Evolutionary conservation across 92 coral and sea anemone species (phyloP), one percentile per base, ranked within the genome.

Genomic region (Epizoanthus rinbou): DNA sequence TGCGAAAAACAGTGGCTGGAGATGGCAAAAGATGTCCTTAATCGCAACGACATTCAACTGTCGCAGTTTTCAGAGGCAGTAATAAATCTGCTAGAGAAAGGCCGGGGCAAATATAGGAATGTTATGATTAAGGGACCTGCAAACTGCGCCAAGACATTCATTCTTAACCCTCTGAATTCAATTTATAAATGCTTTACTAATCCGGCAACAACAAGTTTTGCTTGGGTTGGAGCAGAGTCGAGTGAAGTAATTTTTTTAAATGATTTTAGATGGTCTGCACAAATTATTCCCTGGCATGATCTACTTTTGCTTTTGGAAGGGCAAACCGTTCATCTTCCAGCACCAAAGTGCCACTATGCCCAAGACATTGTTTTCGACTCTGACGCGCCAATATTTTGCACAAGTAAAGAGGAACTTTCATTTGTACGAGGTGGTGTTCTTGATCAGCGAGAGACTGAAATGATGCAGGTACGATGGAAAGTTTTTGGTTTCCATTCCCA

Each of bases 201-300:
- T 78, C 85, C 85, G 68, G 85, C 85, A 37, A 81, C 85, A 31
- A 43, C 85, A n/a, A 81, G 75, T 19, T 81, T 81, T 81, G 85
- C 85, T 63, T 47, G 80, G 85, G 85, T 68, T n/a, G 80, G 85
- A 81, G 85, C 85, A 41, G 43, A 67, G 56, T 43, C 67, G 11
- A 81, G 79, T 35, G 79, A 73, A 73, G 79, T 73, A 6, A 73
- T 73, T 52, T 73, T 73, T 62, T 11, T 73, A 50, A 81, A 81
- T 45, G 80, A 81, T 68, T 81, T 81, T 7, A 37, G 85, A 43
- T 81, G 85, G 80, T 64, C 80, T 35, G 21, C 85, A 18, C 85
- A 81, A 68, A 81, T 81, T 5, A 67, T 69, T 15, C 80, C 85
- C 56, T 68, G 79, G 76, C 31, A 45, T 71, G 76, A 71, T 57